Conservation (phyloP, 2,113 vertebrate species). For the Urocolius indicus region DNA sequence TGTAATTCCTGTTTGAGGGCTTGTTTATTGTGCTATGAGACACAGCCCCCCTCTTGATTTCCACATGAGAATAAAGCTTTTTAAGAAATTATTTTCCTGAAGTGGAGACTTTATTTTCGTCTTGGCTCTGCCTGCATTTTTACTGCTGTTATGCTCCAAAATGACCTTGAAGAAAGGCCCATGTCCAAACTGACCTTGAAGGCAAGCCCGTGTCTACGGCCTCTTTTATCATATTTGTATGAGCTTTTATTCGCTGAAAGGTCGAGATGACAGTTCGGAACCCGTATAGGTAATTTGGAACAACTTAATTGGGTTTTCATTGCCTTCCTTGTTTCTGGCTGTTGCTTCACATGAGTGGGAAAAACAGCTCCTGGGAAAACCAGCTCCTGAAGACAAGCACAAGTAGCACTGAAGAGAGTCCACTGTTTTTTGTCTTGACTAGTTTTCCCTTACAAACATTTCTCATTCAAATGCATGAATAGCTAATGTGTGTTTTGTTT, state of each 20-base stretch:
- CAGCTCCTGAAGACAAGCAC: background rate
- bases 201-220: background rate
- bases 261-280: background rate
- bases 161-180: background rate
- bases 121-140: background rate
- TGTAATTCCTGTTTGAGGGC: background rate
- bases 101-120: background rate
- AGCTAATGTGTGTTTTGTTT: background rate
- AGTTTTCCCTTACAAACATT: background rate
- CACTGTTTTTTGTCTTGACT: background rate
- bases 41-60: background rate
- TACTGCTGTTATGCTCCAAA: background rate
- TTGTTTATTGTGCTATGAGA: background rate
- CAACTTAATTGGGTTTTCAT: background rate
- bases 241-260: constrained; percentile 10
- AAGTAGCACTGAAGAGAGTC: background rate
- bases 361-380: background rate
- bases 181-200: background rate
- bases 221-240: background rate
- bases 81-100: background rate
- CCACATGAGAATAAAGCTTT: background rate
- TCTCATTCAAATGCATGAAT: background rate
- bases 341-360: background rate
- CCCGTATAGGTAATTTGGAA: background rate
- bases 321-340: background rate